These are phyloP conservation scores for Diarsia brunnea DNA, from an alignment of 2,888 invertebrate species.

Conservation along the genomic window DNA sequence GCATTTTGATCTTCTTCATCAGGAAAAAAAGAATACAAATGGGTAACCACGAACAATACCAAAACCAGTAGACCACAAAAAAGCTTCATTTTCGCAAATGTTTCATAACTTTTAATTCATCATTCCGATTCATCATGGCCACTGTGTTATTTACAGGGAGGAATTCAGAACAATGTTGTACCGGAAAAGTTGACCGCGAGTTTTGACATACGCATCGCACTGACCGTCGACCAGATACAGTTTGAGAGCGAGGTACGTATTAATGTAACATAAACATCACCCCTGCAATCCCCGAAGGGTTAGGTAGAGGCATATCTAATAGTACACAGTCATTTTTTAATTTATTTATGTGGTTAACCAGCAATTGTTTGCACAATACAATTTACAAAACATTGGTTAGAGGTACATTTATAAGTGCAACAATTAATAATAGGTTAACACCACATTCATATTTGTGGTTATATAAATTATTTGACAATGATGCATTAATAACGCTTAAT, in stretches of 20 bases:
- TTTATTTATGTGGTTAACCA: no score
- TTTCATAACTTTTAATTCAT: conserved; percentile 15
- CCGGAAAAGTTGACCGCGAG: conserved; percentile 94
- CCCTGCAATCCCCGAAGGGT: no score
- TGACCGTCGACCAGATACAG: conserved; percentile 90
- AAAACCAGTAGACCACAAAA: background rate
- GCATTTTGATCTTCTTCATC: background rate
- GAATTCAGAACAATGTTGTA: conserved; percentile 97
- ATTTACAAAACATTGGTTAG: no score
- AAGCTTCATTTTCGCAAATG: background rate
- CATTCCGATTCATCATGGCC: conserved; percentile 24
- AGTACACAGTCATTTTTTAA: no score
- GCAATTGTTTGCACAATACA: no score
- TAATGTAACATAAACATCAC: no score
- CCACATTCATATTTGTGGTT: no score
- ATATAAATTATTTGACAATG: no score
- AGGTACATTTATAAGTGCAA: no score
- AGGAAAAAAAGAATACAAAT: background rate
- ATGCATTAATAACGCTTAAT: no score
- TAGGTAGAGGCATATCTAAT: no score
- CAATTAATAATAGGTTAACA: no score
- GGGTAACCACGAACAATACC: background rate
- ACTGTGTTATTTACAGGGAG: conserved; percentile 91
- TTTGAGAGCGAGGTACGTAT: conserved; percentile 91
- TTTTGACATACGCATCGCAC: conserved; percentile 94